Evolutionary conservation across 2,113 vertebrate species (phyloP).

Genomic region (Pituophis catenifer): DNA sequence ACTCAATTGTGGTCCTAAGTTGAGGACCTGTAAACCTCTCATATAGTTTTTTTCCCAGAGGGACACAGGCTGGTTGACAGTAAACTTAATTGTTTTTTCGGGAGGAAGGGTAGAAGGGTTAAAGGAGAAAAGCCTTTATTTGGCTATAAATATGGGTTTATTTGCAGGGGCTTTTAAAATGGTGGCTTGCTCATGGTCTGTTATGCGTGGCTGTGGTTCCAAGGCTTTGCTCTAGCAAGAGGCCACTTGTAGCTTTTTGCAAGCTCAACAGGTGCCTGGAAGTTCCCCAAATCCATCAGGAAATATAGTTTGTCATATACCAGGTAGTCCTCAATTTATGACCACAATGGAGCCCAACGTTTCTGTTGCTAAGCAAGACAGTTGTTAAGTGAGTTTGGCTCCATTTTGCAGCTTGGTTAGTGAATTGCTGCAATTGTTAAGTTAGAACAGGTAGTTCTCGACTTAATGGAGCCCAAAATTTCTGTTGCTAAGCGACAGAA

Average conservation of each 20-base stretch:
- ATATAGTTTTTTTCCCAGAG: too few species aligned
- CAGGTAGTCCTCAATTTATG: neutral
- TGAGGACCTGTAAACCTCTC: too few species aligned
- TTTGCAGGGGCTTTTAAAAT: neutral
- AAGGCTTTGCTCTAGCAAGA: too few species aligned
- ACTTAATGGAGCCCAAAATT: neutral
- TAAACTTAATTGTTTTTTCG: neutral
- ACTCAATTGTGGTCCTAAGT: too few species aligned
- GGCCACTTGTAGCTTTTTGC: neutral
- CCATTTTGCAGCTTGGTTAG: neutral
- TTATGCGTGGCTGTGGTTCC: neutral
- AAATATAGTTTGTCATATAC: neutral
- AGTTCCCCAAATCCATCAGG: neutral
- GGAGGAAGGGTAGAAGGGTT: neutral
- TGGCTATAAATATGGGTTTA: neutral
- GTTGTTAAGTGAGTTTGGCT: neutral
- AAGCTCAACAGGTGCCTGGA: neutral
- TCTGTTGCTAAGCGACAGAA: neutral
- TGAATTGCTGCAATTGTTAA: neutral
- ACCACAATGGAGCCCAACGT: neutral
- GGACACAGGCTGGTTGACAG: neutral
- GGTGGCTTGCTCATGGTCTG: neutral
- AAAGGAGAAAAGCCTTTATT: too few species aligned
- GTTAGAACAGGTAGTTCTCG: too few species aligned
- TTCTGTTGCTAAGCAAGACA: neutral